Percentiles rank a stretch among this genome's conserved stretches.
Conservation (phyloP, 2,888 invertebrate genomes). For the Tigriopus californicus region DNA sequence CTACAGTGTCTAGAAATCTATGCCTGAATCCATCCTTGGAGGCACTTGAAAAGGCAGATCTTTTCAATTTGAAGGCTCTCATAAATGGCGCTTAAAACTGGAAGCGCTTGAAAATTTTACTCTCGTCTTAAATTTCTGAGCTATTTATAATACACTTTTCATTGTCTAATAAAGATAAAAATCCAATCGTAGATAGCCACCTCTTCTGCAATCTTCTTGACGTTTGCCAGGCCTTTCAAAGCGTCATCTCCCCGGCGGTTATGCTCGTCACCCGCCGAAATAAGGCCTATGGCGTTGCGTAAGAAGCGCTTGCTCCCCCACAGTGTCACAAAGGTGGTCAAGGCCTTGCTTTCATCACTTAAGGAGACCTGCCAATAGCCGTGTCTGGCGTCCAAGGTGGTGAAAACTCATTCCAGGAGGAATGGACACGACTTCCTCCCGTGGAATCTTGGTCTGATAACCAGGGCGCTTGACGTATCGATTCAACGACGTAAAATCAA, state of each 20-base stretch:
- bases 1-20: too few relatives aligned
- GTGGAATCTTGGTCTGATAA: not conserved
- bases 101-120: too few relatives aligned
- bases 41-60: too few relatives aligned
- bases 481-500: slow-evolving; percentile 5
- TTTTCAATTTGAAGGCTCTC: too few relatives aligned
- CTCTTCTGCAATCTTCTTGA: not conserved
- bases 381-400: not conserved
- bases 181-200: not conserved
- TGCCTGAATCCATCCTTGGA: too few relatives aligned
- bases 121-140: too few relatives aligned
- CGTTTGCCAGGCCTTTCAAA: not conserved
- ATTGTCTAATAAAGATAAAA: too few relatives aligned
- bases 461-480: not conserved
- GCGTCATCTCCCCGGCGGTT: slow-evolving; percentile 9
- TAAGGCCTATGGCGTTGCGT: not conserved
- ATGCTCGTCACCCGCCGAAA: slow-evolving; percentile 4
- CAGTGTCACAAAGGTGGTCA: slow-evolving; percentile 8
- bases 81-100: too few relatives aligned
- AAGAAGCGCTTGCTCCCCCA: not conserved
- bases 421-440: not conserved
- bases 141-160: too few relatives aligned
- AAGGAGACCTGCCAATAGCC: slow-evolving; percentile 8
- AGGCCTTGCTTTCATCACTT: not conserved
- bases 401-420: not conserved